Evolutionary conservation across 92 coral and sea anemone genomes (phyloP).

Genomic region (Umimayanthus chanpuru): DNA sequence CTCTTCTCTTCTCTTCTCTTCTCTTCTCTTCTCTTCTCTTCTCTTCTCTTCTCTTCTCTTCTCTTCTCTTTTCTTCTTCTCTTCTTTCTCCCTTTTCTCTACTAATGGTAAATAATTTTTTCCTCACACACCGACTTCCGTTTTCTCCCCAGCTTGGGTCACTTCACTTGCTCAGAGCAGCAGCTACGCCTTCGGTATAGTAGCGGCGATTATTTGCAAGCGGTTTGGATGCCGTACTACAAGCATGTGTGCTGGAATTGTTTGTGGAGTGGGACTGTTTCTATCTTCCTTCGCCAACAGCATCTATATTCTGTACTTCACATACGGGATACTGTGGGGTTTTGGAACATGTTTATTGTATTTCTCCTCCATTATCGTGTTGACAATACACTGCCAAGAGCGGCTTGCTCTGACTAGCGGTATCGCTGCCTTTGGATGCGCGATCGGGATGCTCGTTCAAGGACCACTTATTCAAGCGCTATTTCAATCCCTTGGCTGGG

Average conservation of each 20-base stretch:
- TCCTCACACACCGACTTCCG: neutral
- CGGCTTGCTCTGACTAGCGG: constrained; percentile 64
- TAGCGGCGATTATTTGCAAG: constrained; percentile 60
- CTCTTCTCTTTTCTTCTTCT: too few species aligned
- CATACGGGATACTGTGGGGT: constrained; percentile 67
- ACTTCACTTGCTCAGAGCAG: constrained; percentile 62
- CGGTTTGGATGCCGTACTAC: constrained; percentile 64
- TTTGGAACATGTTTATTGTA: constrained; percentile 68
- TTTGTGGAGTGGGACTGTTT: constrained; percentile 53
- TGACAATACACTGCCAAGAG: constrained; percentile 48
- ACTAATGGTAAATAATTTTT: neutral
- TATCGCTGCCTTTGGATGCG: constrained; percentile 58
- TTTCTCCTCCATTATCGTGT: constrained; percentile 55
- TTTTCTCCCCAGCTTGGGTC: constrained; percentile 58
- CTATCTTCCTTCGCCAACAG: constrained; percentile 61
- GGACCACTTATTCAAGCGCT: constrained; percentile 60
- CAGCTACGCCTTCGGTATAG: constrained; percentile 59
- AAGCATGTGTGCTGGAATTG: constrained; percentile 53
- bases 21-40: too few species aligned
- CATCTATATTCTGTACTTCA: constrained; percentile 59
- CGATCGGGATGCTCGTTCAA: constrained; percentile 63
- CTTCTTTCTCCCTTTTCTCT: neutral
- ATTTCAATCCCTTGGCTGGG: constrained; percentile 54
- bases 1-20: neutral
- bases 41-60: neutral